Base-by-base conservation (phyloP, 2,113 vertebrate species). In the Centrocercus urophasianus region DNA sequence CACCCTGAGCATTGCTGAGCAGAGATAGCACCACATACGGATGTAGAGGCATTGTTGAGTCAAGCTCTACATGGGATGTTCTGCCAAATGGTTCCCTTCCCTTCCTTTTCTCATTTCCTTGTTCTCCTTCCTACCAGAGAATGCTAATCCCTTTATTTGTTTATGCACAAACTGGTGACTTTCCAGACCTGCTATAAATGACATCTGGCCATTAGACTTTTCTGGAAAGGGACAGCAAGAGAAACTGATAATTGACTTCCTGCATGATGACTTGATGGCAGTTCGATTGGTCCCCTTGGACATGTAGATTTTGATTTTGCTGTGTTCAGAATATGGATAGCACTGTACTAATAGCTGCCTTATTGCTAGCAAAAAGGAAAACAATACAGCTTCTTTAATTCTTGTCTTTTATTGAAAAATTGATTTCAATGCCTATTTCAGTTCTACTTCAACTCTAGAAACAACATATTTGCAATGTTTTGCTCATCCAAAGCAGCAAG, bases 101-200 rank as follows among this genome's bases (percentile, higher is more conserved):
- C 95, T 96, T 94, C 94, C 94, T 92, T 47, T 95, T 94, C 93
- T 88, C 85, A 93, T 94, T 96, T 96, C 96, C 96, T 90, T 95
- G 95, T 97, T 89, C 88, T 86, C 32, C 83, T 90, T 94, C 48
- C 34, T 34, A 27, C 32, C 45, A 25, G 18, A 91, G 76, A 93
- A 81, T 71, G 52, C 18, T 52, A 88, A 88, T 95, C 85, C 85
- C 38, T 83, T 91, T 91, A 83, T 91, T 93, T n/a, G 0, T 82
- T 90, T 72, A 40, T 32, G 8, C 2, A 1, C 65, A 71, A 83
- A 64, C 32, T 48, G 2, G 13, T 93, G 50, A 86, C 50, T 86
- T 91, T 77, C 84, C 81, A 89, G 77, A 87, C n/a, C 17, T 85
- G 25, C 71, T 87, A 87, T 60, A 89, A 80, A 77, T 71, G 24